Conservation (phyloP, 2,888 invertebrate genomes). For the Bursaphelenchus okinawaensis region DNA sequence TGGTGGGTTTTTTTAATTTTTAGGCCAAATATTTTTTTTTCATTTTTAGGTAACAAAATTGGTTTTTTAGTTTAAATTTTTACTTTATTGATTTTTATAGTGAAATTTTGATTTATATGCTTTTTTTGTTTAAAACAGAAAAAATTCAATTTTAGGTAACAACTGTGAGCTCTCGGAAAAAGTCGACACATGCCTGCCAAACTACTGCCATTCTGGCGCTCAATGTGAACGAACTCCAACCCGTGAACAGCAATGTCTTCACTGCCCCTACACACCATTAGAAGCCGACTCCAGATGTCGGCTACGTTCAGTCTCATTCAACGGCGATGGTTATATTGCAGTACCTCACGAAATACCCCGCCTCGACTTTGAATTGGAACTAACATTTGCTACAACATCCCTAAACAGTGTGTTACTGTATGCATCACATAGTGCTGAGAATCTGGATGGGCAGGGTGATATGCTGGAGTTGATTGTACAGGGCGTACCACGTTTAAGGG, state of each 20-base stretch:
- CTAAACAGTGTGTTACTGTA: constrained; percentile 43
- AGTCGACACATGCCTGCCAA: constrained; percentile 25
- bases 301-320: constrained; percentile 44
- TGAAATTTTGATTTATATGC: too few relatives aligned
- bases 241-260: constrained; percentile 19
- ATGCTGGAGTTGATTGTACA: constrained; percentile 45
- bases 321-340: constrained; percentile 34
- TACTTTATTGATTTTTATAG: too few relatives aligned
- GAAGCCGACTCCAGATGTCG: constrained; percentile 39
- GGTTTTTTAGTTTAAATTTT: too few relatives aligned
- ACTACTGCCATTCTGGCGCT: constrained; percentile 28
- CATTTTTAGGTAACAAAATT: too few relatives aligned
- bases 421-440: constrained; percentile 26
- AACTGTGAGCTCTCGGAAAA: constrained; percentile 25
- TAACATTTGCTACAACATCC: constrained; percentile 46
- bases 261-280: constrained; percentile 26
- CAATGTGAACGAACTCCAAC: constrained; percentile 21
- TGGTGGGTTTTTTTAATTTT: too few relatives aligned
- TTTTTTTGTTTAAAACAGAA: too few relatives aligned
- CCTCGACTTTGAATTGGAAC: constrained; percentile 28
- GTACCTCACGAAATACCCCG: constrained; percentile 22
- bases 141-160: constrained; percentile 19
- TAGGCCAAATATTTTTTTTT: too few relatives aligned
- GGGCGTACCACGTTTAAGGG: constrained; percentile 33
- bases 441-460: constrained; percentile 24